Conservation (phyloP, 2,888 invertebrate genomes). For the Philhelius pedissequus region DNA sequence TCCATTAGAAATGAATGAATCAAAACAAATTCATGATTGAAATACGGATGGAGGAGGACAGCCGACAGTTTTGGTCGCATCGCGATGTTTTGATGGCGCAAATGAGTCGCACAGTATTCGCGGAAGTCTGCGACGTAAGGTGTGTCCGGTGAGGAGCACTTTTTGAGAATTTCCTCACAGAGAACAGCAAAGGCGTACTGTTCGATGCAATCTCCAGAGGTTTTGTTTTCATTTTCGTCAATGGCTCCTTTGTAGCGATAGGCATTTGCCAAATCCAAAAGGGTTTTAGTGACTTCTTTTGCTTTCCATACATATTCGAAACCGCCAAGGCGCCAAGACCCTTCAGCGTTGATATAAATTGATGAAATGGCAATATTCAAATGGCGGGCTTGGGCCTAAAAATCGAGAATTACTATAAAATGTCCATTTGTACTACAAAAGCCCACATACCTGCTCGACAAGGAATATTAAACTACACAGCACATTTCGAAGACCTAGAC, state of each 20-base stretch:
- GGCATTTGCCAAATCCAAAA: slow-evolving; percentile 84
- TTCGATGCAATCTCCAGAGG: slow-evolving; percentile 83
- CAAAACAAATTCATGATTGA: slow-evolving; percentile 90
- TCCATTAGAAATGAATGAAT: slow-evolving; percentile 91
- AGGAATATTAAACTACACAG: slow-evolving; percentile 90
- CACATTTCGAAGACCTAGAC: slow-evolving; percentile 90
- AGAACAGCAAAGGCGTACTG: slow-evolving; percentile 88
- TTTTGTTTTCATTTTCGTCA: slow-evolving; percentile 83
- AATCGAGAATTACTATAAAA: slow-evolving; percentile 42
- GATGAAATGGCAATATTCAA: slow-evolving; percentile 90
- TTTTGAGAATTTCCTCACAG: slow-evolving; percentile 85
- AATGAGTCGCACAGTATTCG: slow-evolving; percentile 84
- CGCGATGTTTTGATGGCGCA: slow-evolving; percentile 84
- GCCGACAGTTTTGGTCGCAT: slow-evolving; percentile 85
- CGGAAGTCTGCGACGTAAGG: slow-evolving; percentile 85
- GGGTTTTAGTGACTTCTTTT: slow-evolving; percentile 83
- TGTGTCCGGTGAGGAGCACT: slow-evolving; percentile 80
- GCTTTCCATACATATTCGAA: slow-evolving; percentile 89
- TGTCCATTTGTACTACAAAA: not conserved
- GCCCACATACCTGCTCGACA: slow-evolving; percentile 86
- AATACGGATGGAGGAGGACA: slow-evolving; percentile 86
- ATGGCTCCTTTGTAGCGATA: slow-evolving; percentile 86
- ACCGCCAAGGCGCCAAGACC: slow-evolving; percentile 92
- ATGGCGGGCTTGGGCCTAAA: slow-evolving; percentile 87
- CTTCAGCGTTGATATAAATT: slow-evolving; percentile 90